Evolutionary conservation across 1,140 invertebrate species (phyloP), one percentile per base, ranked within the genome.

Genomic region (Ips typographus): DNA sequence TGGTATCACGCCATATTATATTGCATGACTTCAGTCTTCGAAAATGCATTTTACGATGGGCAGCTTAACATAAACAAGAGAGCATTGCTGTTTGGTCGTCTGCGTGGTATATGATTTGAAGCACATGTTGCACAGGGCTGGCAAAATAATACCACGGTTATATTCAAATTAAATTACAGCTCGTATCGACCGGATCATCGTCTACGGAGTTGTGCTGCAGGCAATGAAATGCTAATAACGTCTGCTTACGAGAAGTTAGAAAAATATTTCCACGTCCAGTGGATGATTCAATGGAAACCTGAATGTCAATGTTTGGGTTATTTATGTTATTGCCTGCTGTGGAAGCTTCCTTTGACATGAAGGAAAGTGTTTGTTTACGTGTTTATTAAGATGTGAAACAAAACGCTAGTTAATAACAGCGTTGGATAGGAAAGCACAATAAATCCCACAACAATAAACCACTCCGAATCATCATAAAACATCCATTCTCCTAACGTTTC

Each of bases 51-150:
- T 74, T 75, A 76, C 68, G 73, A 74, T 64, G 73, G 72, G 58
- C 70, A 71, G 67, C 71, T 76, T 71, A 71, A 68, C 73, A 75
- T 73, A 72, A 75, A 76, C 73, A 76, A 76, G 75, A 75, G 68
- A 73, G 75, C 71, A 72, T 70, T 66, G 70, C 72, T 75, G 73
- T 76, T 74, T 73, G 58, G 72, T 72, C 61, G 65, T 69, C 69
- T 69, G 63, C 74, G 75, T 76, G 74, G 72, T 76, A 73, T 76
- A 76, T 76, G 75, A 76, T 76, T 76, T 75, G 75, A 75, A 75
- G 75, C 75, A 76, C 72, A 76, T 76, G 75, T 76, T 76, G 75
- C 75, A 73, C 43, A 41, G 47, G 61, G 43, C 56, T 40, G 40
- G 67, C 57, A 68, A 70, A 73, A 75, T 73, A 76, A 72, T 72